Base-by-base conservation (phyloP, 2,888 invertebrate genomes). In the Ellobium chinense region DNA sequence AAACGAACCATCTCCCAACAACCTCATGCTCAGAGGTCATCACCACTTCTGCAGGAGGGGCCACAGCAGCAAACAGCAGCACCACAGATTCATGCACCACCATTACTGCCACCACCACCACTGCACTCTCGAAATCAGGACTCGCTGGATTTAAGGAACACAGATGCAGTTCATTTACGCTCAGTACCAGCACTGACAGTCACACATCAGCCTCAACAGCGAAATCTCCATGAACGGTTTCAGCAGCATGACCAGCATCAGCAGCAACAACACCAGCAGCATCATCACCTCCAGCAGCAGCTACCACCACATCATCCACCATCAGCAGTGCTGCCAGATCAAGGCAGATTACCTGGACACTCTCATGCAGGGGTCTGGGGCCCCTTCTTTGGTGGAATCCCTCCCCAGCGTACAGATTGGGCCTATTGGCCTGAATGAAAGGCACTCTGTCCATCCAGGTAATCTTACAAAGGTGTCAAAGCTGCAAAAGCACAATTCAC, bases 211-310 rank as follows among this genome's bases (percentile, higher is more conserved):
- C 12, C n/a, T 18, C 62, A 62, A 9, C 14, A 62, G n/a, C 62
- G n/a, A 9, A 21, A 62, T 62, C 62, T 24, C 24, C 14, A n/a
- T 62, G n/a, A 62, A 24, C 12, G 27, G 7, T n/a, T 9, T n/a
- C 62, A 62, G n/a, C 12, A 62, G 9, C 62, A 62, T 62, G n/a
- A 62, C 7, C 62, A 62, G 9, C 62, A 62, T 62, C 62, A 62
- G n/a, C 62, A 62, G n/a, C 12, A n/a, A n/a, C n/a, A n/a, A n/a
- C n/a, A n/a, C n/a, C n/a, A n/a, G n/a, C n/a, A n/a, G n/a, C n/a
- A n/a, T n/a, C n/a, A n/a, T n/a, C n/a, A n/a, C n/a, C n/a, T 31
- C 7, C 65, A 14, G 14, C 65, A 14, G 4, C 27, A 31, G 7
- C 31, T 14, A 9, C 27, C 3, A 18, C 31, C 29, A 29, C 31